These are phyloP conservation scores for Calidris pygmaea DNA, from an alignment of 2,113 vertebrate species.

Conservation along the genomic window DNA sequence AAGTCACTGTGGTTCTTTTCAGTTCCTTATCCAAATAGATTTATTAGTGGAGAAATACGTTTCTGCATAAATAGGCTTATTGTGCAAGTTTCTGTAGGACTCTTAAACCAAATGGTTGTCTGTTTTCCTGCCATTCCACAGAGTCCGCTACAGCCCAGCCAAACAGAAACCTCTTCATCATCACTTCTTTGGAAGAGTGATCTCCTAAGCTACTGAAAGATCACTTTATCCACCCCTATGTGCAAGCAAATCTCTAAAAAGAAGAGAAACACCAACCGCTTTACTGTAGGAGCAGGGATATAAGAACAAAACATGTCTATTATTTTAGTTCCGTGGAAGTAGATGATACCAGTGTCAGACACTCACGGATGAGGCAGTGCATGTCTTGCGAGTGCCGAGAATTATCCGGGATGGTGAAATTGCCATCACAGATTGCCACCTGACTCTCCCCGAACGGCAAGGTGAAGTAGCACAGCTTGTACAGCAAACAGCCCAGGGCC, in stretches of 20 bases:
- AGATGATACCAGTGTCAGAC: neutral
- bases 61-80: constrained; percentile 20
- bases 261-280: too few relatives aligned
- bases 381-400: constrained; percentile 95
- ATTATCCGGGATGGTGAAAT: constrained; percentile 96
- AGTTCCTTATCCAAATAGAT: constrained; percentile 47
- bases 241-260: neutral
- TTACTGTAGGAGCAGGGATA: neutral
- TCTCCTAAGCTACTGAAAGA: neutral
- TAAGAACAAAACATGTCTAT: rapidly evolving
- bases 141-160: neutral
- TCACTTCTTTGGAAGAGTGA: rapidly evolving
- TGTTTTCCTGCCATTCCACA: neutral
- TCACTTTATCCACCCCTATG: neutral
- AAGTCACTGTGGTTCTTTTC: constrained; percentile 29
- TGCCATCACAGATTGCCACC: constrained; percentile 97
- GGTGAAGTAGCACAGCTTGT: constrained; percentile 97
- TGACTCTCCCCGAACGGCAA: constrained; percentile 98
- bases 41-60: constrained; percentile 30
- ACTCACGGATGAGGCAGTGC: constrained; percentile 98
- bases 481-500: constrained; percentile 96
- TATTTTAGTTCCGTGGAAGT: rapidly evolving
- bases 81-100: constrained; percentile 7
- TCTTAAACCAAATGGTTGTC: neutral
- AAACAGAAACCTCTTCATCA: neutral